Evolutionary conservation across 2,797 vertebrate genomes (phyloP).

Genomic region (Poecilia picta): DNA sequence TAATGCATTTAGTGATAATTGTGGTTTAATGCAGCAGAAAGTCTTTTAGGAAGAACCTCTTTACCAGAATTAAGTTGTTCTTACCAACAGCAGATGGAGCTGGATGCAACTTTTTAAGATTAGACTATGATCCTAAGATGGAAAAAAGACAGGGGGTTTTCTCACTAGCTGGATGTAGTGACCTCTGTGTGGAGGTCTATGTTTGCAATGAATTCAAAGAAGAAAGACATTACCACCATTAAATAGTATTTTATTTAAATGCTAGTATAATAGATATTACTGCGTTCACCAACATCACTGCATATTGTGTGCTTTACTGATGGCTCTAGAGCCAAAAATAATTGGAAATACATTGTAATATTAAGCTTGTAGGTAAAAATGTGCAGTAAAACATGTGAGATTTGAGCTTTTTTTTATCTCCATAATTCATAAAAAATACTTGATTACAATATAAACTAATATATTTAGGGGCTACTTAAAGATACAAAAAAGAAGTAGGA

Average conservation of each 20-base stretch:
- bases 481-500: background rate
- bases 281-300: background rate
- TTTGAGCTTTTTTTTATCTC: background rate
- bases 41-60: background rate
- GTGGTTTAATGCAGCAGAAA: background rate
- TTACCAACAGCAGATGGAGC: background rate
- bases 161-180: background rate
- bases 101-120: background rate
- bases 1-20: background rate
- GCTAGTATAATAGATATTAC: background rate
- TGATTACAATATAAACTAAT: background rate
- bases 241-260: background rate
- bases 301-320: background rate
- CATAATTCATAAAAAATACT: background rate
- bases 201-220: background rate
- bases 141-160: background rate
- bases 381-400: background rate
- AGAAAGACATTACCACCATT: background rate
- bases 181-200: background rate
- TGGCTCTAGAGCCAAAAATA: background rate
- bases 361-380: background rate
- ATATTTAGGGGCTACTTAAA: background rate
- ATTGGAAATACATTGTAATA: background rate
- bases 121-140: background rate
- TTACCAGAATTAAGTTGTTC: conserved; percentile 1